Conservation (phyloP, 2,797 vertebrate species). For the Geotrypetes seraphini region DNA sequence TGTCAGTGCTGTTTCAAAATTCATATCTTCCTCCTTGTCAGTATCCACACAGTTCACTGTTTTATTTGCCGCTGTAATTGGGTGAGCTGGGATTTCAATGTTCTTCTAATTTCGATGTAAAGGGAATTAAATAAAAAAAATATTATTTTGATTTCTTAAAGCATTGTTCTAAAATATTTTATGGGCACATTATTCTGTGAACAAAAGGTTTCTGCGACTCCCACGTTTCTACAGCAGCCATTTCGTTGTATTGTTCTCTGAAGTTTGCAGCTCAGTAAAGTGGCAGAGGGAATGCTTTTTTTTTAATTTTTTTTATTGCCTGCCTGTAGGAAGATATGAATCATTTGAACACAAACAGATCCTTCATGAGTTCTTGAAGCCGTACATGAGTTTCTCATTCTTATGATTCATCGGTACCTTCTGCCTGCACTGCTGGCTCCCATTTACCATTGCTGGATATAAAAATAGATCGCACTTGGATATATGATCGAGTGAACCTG, state of each 20-base stretch:
- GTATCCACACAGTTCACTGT: neutral
- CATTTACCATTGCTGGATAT: too few species aligned
- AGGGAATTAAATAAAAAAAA: slow-evolving; percentile 11
- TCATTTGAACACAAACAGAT: slow-evolving; percentile 39
- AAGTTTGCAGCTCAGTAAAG: slow-evolving; percentile 30
- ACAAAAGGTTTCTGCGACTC: slow-evolving; percentile 16
- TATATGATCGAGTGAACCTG: too few species aligned
- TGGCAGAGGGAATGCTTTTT: slow-evolving; percentile 24
- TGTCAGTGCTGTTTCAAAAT: neutral
- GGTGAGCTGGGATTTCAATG: slow-evolving; percentile 1
- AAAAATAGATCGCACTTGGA: too few species aligned
- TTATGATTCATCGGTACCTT: slow-evolving; percentile 47
- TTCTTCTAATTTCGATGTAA: slow-evolving; percentile 16
- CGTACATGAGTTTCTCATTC: slow-evolving; percentile 30
- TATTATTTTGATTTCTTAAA: slow-evolving; percentile 6
- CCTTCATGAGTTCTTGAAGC: slow-evolving; percentile 33
- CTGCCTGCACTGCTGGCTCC: slow-evolving; percentile 27
- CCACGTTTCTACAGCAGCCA: slow-evolving; percentile 28
- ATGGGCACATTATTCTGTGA: slow-evolving; percentile 21
- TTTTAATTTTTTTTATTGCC: slow-evolving; percentile 12
- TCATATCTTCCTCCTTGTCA: neutral
- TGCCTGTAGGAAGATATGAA: slow-evolving; percentile 57
- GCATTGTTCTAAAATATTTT: slow-evolving; percentile 28
- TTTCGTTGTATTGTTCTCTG: slow-evolving; percentile 18
- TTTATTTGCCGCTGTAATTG: slow-evolving; percentile 6